These are phyloP conservation scores for Paragorgia papillata DNA, from an alignment of 92 coral and sea anemone species.

Conservation along the genomic window DNA sequence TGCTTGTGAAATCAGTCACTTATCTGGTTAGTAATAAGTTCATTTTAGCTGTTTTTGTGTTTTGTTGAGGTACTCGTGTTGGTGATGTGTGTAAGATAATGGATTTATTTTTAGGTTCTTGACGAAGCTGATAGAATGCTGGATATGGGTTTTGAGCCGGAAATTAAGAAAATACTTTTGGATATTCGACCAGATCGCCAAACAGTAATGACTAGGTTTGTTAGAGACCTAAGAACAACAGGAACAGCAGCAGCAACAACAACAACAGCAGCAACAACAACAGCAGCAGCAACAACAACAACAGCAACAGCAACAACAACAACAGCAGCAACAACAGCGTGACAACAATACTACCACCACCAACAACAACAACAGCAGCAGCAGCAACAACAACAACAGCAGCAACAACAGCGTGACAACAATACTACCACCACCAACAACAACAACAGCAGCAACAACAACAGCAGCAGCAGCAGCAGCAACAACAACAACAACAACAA, in stretches of 20 bases:
- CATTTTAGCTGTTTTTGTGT: not conserved
- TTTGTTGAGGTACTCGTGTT: too few relatives aligned
- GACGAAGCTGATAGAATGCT: slow-evolving; percentile 98
- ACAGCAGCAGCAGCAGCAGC: too few relatives aligned
- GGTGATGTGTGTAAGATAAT: too few relatives aligned
- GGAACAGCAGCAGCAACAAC: not conserved
- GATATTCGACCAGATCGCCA: slow-evolving; percentile 99
- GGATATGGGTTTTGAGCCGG: slow-evolving; percentile 99
- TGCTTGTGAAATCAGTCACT: slow-evolving; percentile 87
- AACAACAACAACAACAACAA: too few relatives aligned
- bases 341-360: not conserved
- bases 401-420: too few relatives aligned
- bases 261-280: slow-evolving; percentile 6
- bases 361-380: not conserved
- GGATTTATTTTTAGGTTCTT: slow-evolving; percentile 78
- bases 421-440: too few relatives aligned
- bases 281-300: slow-evolving; percentile 8
- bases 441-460: too few relatives aligned
- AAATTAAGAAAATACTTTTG: slow-evolving; percentile 87
- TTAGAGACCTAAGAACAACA: too few relatives aligned
- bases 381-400: too few relatives aligned
- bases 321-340: not conserved
- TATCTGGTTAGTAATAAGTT: slow-evolving; percentile 71
- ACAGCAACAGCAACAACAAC: slow-evolving; percentile 10
- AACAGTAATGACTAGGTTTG: slow-evolving; percentile 98